Evolutionary conservation across 2,797 vertebrate genomes (phyloP).

Genomic region (Gallirallus australis): DNA sequence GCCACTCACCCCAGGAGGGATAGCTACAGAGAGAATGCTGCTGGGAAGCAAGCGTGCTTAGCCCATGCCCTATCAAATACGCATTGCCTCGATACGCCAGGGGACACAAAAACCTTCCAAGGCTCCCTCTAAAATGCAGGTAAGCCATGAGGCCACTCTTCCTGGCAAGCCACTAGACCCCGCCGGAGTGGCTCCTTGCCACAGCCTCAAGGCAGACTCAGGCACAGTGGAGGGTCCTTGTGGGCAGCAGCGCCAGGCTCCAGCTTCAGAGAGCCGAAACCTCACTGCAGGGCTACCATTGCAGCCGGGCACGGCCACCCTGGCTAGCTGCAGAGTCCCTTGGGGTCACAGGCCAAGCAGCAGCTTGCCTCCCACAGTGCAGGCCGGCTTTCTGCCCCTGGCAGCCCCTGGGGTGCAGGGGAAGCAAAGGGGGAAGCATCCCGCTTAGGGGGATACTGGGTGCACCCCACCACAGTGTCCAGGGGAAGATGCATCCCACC

Average conservation of each 20-base stretch:
- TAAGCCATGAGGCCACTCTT: neutral
- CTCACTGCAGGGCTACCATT: fast-evolving
- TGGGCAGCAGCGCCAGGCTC: neutral
- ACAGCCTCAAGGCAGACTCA: neutral
- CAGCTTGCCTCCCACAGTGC: neutral
- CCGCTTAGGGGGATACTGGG: no score
- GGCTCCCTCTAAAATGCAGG: neutral
- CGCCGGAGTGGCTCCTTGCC: neutral
- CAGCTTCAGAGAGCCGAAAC: neutral
- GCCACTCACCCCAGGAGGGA: neutral
- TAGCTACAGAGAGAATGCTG: neutral
- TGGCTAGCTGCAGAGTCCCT: neutral
- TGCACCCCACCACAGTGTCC: neutral
- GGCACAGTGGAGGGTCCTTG: neutral
- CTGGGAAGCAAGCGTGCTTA: neutral
- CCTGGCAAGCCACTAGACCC: neutral
- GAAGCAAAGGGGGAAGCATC: neutral
- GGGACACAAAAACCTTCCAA: neutral
- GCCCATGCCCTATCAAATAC: neutral
- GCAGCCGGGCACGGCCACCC: neutral
- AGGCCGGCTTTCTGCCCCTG: fast-evolving
- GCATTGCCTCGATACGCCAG: fast-evolving
- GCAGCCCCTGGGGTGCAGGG: fast-evolving
- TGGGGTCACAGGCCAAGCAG: neutral
- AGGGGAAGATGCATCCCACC: neutral